Conservation (phyloP, 92 coral and sea anemone species). For the Isaurus tuberculatus region DNA sequence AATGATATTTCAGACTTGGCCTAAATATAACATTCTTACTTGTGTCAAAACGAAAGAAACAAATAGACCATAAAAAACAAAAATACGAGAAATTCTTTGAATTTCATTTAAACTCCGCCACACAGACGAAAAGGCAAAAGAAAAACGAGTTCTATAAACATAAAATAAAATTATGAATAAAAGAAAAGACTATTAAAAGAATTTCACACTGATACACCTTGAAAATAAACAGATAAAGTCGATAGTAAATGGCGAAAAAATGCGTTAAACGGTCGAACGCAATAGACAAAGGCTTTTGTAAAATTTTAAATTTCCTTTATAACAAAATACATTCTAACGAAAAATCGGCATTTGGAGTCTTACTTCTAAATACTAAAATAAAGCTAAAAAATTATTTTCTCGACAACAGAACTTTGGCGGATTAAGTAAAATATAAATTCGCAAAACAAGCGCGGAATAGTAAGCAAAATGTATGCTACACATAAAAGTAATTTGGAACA, state of each 20-base stretch:
- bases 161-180: background rate
- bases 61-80: background rate
- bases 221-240: background rate
- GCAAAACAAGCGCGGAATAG: background rate
- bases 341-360: too few relatives aligned
- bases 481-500: too few relatives aligned
- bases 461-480: background rate
- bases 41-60: background rate
- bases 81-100: background rate
- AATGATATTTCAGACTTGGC: background rate
- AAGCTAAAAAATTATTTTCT: too few relatives aligned
- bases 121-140: background rate
- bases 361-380: too few relatives aligned
- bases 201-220: too few relatives aligned
- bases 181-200: background rate
- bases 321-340: too few relatives aligned
- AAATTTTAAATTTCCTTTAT: too few relatives aligned
- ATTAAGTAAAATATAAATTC: background rate
- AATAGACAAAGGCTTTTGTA: too few relatives aligned
- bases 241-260: background rate
- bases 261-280: too few relatives aligned
- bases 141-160: background rate
- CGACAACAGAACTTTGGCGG: too few relatives aligned
- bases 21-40: background rate
- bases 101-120: background rate